Evolutionary conservation across 1,140 invertebrate species (phyloP), one percentile per base, ranked within the genome.

Genomic region (Chrysoperla carnea): DNA sequence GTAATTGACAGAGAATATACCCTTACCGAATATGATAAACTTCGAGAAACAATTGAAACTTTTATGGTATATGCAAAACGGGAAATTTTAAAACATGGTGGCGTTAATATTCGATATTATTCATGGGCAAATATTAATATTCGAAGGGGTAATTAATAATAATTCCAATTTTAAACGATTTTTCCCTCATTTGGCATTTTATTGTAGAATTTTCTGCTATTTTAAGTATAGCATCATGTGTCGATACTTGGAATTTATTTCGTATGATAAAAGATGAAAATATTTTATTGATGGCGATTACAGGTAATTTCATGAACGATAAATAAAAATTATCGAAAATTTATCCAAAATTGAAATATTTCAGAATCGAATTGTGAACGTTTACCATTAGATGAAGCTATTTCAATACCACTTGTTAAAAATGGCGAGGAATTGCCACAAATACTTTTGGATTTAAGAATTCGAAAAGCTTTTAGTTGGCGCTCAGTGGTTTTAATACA

Each of bases 401-500:
- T 85, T n/a, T 80, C 75, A 33, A 66, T 84, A 23, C 82, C 84
- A 0, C 57, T 78, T 39, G 57, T 77, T 4, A 57, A 61, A 1
- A 58, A 61, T 4, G 76, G 79, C 3, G 64, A 76, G 37, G 84
- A 85, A 59, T 53, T 85, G 33, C 69, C 81, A 0, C 84, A 86
- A 63, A 60, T 86, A 6, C 54, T 85, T 8, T 60, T 82, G 0
- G 84, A 87, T 58, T 58, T 84, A 11, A 67, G 78, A 45, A 70
- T 69, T 5, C 60, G 59, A 6, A 61, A 68, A 36, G 60, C 68
- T 9, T 62, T 84, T 12, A 61, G 70, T 37, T 86, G 81, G 81
- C 78, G 73, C 45, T 72, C 73, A 11, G 67, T 75, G 7, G 68
- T 76, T 37, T 59, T 85, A 23, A 58, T 87, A 23, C 72, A 81